Base-by-base conservation (phyloP, 2,888 invertebrate species). In the Megastigmus dorsalis region DNA sequence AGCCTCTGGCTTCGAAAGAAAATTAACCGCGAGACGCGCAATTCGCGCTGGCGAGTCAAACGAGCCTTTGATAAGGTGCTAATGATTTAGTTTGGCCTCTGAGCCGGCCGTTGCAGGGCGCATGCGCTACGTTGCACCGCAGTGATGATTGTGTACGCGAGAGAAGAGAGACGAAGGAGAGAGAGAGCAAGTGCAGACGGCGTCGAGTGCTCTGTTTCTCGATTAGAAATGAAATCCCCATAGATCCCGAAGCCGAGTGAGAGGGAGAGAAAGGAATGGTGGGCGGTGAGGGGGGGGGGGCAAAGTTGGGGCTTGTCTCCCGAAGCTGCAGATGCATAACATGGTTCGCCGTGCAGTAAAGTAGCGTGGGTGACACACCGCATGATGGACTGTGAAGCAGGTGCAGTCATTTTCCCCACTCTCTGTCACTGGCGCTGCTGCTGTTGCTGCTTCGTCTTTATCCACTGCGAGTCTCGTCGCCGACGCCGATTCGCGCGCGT, bases 321-420 rank as follows among this genome's bases (percentile, higher is more conserved):
- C 81, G n/a, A n/a, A n/a, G n/a, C n/a, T n/a, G n/a, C n/a, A 80
- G 82, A 85, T 84, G 84, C 86, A 85, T 85, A 86, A 87, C 86
- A 85, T 83, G 86, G 83, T 86, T 85, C 83, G 83, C 82, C 81
- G 83, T 84, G 85, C 83, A 84, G 84, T 84, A 84, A 86, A 86
- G 85, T 85, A 85, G 86, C 87, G 86, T 86, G 87, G 87, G 87
- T 88, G 87, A 87, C 86, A 84, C 82, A 82, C 77, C 77, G 81
- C 83, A 84, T 88, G 87, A 87, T 85, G 84, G 84, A 87, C 86
- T 84, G 85, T 81, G 83, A 81, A 84, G 83, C 88, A 87, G 88
- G 87, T 88, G 87, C 87, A 83, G 82, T 77, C 82, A 81, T 74
- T 57, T 63, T 66, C 50, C 28, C 52, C 63, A 28, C 48, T 60